Evolutionary conservation across 2,113 vertebrate genomes (phyloP).

Genomic region (Irena cyanogastra): DNA sequence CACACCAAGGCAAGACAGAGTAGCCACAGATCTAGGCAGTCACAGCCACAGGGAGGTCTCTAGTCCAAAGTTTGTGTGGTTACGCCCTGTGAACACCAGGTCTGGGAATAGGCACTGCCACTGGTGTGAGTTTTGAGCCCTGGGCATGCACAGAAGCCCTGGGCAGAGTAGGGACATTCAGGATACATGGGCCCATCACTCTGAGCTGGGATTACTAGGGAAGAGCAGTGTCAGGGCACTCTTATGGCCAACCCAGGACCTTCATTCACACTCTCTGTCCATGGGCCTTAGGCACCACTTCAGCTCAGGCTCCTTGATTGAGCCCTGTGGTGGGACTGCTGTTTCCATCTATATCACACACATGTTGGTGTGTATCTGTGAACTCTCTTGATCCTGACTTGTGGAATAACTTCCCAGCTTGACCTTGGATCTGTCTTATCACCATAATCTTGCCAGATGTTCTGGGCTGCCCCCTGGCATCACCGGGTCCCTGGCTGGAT

Average conservation of each 20-base stretch:
- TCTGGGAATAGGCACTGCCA: not conserved
- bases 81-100: not conserved
- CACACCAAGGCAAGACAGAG: not conserved
- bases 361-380: not conserved
- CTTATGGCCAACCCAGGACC: not conserved
- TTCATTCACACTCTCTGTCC: not conserved
- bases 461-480: not conserved
- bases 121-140: not conserved
- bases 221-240: not conserved
- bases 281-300: not conserved
- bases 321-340: not conserved
- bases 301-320: not conserved
- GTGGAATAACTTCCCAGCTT: not conserved
- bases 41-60: not conserved
- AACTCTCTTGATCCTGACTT: not conserved
- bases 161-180: not conserved
- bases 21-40: not conserved
- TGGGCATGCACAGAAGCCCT: not conserved
- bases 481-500: not conserved
- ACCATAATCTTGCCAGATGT: not conserved
- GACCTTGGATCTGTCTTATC: not conserved
- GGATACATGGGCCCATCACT: fast-evolving
- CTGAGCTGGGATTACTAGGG: not conserved
- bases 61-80: not conserved
- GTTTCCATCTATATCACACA: not conserved